Conservation (phyloP, 2,797 vertebrate species). For the Enteromius trimaculatus region DNA sequence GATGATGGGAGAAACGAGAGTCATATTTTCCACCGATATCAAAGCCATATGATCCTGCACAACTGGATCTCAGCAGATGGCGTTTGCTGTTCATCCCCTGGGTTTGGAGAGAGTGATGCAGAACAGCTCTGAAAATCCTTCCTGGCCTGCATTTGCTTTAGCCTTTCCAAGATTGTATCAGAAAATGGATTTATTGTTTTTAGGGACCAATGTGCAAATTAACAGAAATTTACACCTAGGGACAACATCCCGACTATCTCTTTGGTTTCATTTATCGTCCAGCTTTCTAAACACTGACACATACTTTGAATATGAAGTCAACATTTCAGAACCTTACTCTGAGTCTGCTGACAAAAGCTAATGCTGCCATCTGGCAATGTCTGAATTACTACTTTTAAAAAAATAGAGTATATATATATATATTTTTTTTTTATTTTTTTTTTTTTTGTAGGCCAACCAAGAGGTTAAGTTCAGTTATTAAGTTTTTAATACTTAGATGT, state of each 20-base stretch:
- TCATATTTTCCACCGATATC: constrained; percentile 84
- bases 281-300: background rate
- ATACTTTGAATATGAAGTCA: constrained; percentile 6
- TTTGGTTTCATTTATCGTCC: constrained; percentile 9
- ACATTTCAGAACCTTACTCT: background rate
- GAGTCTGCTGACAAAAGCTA: background rate
- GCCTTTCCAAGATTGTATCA: constrained; percentile 33
- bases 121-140: constrained; percentile 35
- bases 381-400: background rate
- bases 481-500: background rate
- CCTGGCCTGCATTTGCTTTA: constrained; percentile 6
- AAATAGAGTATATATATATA: too few species aligned
- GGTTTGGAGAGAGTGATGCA: constrained; percentile 59
- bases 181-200: constrained; percentile 32
- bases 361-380: background rate
- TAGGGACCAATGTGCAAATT: constrained; percentile 27
- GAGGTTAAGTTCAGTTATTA: background rate
- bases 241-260: background rate
- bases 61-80: constrained; percentile 72
- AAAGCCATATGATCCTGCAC: constrained; percentile 77
- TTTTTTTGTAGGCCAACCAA: background rate
- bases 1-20: constrained; percentile 66
- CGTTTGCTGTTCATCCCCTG: constrained; percentile 50
- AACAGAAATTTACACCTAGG: constrained; percentile 33
- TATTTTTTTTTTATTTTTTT: too few species aligned